phyloP scores from a whole-genome alignment of 2,113 vertebrate species.

The Azemiops feae region DNA sequence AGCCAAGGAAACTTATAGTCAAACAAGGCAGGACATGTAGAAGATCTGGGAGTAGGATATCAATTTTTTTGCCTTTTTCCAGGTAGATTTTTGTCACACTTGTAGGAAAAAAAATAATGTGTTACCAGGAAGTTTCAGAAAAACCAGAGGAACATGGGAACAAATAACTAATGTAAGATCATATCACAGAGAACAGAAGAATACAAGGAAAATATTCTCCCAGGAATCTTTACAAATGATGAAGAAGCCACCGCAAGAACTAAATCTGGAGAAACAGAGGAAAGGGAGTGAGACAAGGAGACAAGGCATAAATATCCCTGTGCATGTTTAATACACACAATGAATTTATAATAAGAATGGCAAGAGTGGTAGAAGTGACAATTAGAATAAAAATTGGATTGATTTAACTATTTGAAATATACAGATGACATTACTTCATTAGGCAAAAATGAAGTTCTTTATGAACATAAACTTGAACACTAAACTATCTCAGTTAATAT shows the following conservation, averaged over 20 bases:
- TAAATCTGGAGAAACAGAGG: not conserved
- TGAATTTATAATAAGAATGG: not conserved
- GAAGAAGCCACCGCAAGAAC: not conserved
- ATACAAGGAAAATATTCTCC: not conserved
- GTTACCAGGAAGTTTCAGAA: not conserved
- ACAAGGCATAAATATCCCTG: not conserved
- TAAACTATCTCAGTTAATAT: not conserved
- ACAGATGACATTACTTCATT: not conserved
- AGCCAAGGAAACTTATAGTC: not conserved
- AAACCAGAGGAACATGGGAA: not conserved
- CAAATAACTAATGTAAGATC: not conserved
- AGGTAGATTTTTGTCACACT: not conserved
- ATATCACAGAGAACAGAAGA: not conserved
- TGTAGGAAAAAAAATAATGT: too few species aligned
- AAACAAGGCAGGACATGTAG: not conserved
- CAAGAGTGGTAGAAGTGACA: not conserved
- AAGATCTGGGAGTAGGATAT: not conserved
- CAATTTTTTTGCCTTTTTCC: not conserved
- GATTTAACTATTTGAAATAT: not conserved
- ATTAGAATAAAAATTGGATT: not conserved
- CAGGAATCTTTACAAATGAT: not conserved
- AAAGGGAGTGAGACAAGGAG: not conserved
- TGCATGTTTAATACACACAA: not conserved
- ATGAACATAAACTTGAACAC: not conserved
- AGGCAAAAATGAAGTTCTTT: not conserved